phyloP scores from a whole-genome alignment of 2,797 vertebrate species.

The Discoglossus pictus region DNA sequence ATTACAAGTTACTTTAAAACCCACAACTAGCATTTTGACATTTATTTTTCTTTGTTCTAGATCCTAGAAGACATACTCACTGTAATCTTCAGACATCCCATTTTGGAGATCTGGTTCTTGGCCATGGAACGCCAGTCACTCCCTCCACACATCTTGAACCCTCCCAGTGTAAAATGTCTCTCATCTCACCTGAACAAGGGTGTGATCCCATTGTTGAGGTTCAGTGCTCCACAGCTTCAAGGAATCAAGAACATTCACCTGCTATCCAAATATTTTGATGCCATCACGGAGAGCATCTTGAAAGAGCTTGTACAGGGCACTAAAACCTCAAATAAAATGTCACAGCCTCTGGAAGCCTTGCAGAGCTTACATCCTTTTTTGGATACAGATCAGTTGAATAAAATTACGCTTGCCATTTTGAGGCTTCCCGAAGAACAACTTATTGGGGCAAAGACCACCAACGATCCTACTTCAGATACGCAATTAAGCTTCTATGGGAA shows the following conservation, averaged over 20 bases:
- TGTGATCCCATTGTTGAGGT: slow-evolving; percentile 74
- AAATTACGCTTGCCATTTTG: slow-evolving; percentile 77
- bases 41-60: slow-evolving; percentile 56
- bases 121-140: slow-evolving; percentile 75
- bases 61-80: slow-evolving; percentile 67
- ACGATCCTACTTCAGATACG: slow-evolving; percentile 35
- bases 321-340: slow-evolving; percentile 48
- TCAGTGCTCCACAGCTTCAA: slow-evolving; percentile 62
- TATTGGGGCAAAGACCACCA: slow-evolving; percentile 50
- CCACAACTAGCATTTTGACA: no score
- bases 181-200: slow-evolving; percentile 71
- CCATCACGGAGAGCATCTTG: slow-evolving; percentile 70
- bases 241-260: slow-evolving; percentile 61
- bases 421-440: slow-evolving; percentile 74
- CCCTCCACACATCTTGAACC: slow-evolving; percentile 80
- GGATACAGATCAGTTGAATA: slow-evolving; percentile 66
- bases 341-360: slow-evolving; percentile 74
- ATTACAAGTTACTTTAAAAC: no score
- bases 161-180: slow-evolving; percentile 75
- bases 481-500: slow-evolving; percentile 77
- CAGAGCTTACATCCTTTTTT: slow-evolving; percentile 75
- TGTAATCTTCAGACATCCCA: slow-evolving; percentile 82
- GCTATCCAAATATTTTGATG: slow-evolving; percentile 69
- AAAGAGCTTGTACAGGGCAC: slow-evolving; percentile 65
- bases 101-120: slow-evolving; percentile 88